Evolutionary conservation across 2,113 vertebrate genomes (phyloP).

Genomic region (Cranoglanis bouderius): DNA sequence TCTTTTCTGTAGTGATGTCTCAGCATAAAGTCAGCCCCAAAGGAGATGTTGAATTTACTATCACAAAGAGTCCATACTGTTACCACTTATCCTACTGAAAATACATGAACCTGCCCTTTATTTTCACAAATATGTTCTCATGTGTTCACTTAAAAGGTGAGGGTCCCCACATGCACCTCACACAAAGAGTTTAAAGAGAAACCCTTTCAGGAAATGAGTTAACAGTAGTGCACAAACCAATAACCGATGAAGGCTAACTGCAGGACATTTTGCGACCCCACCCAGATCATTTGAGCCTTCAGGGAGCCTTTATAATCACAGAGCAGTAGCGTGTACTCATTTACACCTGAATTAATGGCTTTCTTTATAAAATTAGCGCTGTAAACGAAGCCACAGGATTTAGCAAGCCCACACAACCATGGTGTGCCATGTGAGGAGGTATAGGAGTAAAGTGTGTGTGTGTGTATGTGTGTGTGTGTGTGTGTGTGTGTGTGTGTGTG

Average conservation of each 20-base stretch:
- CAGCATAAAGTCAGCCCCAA: not conserved
- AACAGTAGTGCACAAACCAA: conserved; percentile 39
- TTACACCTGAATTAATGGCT: conserved; percentile 55
- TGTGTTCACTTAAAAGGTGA: conserved; percentile 18
- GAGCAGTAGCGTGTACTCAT: conserved; percentile 32
- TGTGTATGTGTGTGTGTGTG: conserved; percentile 23
- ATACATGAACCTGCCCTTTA: not conserved
- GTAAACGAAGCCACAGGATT: not conserved
- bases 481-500: not conserved
- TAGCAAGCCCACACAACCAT: not conserved
- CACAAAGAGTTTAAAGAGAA: conserved; percentile 37
- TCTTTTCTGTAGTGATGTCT: not conserved
- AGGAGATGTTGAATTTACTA: not conserved
- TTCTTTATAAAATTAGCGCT: conserved; percentile 40
- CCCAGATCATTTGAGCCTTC: not conserved
- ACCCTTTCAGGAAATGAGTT: conserved; percentile 39
- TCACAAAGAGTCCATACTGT: not conserved
- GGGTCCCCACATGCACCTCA: conserved; percentile 31
- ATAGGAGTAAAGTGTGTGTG: not conserved
- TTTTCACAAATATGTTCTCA: not conserved
- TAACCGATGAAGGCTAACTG: conserved; percentile 28
- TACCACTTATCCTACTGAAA: conserved; percentile 15
- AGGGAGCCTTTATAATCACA: conserved; percentile 4
- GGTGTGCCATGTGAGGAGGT: conserved; percentile 28
- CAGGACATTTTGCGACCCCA: conserved; percentile 23